phyloP scores from a whole-genome alignment of 2,888 invertebrate species.

The Blomia tropicalis region DNA sequence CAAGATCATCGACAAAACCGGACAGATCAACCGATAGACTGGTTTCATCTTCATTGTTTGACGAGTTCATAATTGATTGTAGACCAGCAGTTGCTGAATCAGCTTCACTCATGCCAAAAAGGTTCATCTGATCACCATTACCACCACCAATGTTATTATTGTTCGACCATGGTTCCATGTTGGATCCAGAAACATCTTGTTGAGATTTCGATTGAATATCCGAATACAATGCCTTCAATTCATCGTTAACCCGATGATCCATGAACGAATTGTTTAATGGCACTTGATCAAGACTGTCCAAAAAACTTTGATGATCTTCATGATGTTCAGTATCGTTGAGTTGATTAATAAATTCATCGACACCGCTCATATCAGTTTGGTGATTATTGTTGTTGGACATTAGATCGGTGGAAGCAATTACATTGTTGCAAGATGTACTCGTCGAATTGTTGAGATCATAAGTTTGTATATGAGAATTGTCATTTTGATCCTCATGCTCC shows the following conservation, averaged over 20 bases:
- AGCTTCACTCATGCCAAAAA: constrained; percentile 11
- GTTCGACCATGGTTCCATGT: not conserved
- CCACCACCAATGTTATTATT: not conserved
- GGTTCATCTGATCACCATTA: not conserved
- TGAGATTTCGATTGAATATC: not conserved
- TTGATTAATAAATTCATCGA: constrained; percentile 7
- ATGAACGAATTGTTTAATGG: not conserved
- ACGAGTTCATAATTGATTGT: constrained; percentile 18
- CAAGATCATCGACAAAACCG: constrained; percentile 26
- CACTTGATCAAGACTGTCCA: not conserved
- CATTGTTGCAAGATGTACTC: not conserved
- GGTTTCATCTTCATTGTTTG: constrained; percentile 16
- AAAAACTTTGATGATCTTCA: constrained; percentile 6
- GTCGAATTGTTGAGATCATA: not conserved
- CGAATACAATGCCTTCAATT: constrained; percentile 6
- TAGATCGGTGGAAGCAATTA: not conserved
- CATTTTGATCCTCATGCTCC: too few species aligned
- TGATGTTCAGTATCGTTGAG: constrained; percentile 8
- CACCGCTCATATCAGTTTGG: constrained; percentile 9
- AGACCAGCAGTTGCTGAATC: constrained; percentile 23
- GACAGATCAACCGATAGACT: constrained; percentile 22
- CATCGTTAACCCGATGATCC: not conserved
- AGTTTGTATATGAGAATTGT: not conserved
- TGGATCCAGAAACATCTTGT: too few species aligned
- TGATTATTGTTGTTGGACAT: constrained; percentile 12